Evolutionary conservation across 2,888 invertebrate genomes (phyloP).

Genomic region (Drosophila greeni): DNA sequence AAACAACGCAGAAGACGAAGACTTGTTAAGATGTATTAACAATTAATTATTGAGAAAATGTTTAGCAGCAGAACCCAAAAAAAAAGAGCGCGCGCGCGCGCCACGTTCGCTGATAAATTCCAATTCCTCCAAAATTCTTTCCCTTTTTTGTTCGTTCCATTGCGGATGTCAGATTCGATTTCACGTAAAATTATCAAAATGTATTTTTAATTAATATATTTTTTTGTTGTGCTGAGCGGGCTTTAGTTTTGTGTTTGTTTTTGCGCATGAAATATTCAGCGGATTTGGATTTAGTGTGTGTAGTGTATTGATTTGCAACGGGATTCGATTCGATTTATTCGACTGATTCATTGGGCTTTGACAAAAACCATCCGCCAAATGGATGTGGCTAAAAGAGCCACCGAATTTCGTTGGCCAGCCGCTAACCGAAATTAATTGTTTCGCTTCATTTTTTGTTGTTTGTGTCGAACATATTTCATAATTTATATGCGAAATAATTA

Average conservation of each 20-base stretch:
- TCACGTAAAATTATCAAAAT: slow-evolving; percentile 45
- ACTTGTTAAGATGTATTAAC: slow-evolving; percentile 66
- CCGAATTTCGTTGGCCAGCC: slow-evolving; percentile 44
- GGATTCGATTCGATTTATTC: slow-evolving; percentile 13
- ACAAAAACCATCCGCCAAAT: slow-evolving; percentile 20
- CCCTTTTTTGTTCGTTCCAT: slow-evolving; percentile 64
- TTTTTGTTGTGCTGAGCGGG: slow-evolving; percentile 10
- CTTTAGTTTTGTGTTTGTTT: slow-evolving; percentile 26
- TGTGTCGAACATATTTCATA: slow-evolving; percentile 53
- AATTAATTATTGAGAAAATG: slow-evolving; percentile 67
- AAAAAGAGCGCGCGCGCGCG: slow-evolving; percentile 48
- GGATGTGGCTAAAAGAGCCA: slow-evolving; percentile 25
- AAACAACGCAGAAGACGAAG: slow-evolving; percentile 23
- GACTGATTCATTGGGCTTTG: slow-evolving; percentile 20
- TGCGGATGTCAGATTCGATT: slow-evolving; percentile 68
- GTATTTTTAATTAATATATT: slow-evolving; percentile 45
- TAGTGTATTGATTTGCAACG: slow-evolving; percentile 27
- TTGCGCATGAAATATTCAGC: slow-evolving; percentile 40
- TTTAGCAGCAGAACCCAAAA: slow-evolving; percentile 48
- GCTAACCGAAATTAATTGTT: slow-evolving; percentile 68
- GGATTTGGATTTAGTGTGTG: slow-evolving; percentile 22
- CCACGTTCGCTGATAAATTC: slow-evolving; percentile 56
- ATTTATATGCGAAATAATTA: slow-evolving; percentile 67
- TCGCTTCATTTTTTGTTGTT: slow-evolving; percentile 17
- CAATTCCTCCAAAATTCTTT: slow-evolving; percentile 23